Percentiles rank a stretch among this genome's conserved stretches.
Evolutionary conservation across 2,888 invertebrate genomes (phyloP).

Genomic region (Beris chalybata): DNA sequence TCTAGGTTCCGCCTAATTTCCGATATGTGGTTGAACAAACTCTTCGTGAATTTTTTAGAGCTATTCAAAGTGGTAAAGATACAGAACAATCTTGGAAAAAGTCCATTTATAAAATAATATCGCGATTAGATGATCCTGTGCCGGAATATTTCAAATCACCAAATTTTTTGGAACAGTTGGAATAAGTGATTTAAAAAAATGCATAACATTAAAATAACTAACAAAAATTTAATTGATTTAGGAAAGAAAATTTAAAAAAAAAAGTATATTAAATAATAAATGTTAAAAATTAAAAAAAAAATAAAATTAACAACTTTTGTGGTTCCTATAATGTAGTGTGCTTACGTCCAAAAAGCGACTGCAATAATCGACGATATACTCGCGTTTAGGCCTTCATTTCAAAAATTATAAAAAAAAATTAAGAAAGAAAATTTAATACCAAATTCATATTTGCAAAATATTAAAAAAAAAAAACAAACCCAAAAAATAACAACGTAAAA

Average conservation of each 20-base stretch:
- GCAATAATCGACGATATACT: slow-evolving; percentile 64
- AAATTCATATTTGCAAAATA: slow-evolving; percentile 38
- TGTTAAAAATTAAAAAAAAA: slow-evolving; percentile 38
- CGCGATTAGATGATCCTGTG: slow-evolving; percentile 96
- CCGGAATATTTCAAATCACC: slow-evolving; percentile 99
- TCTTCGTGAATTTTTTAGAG: slow-evolving; percentile 97
- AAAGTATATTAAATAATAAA: slow-evolving; percentile 45
- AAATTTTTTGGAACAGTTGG: slow-evolving; percentile 98
- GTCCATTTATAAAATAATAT: slow-evolving; percentile 99
- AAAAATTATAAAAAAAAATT: slow-evolving; percentile 60
- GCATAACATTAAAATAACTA: slow-evolving; percentile 26
- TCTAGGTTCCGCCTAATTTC: slow-evolving; percentile 96
- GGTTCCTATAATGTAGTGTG: slow-evolving; percentile 49
- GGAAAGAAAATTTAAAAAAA: slow-evolving; percentile 47
- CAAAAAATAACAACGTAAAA: slow-evolving; percentile 15
- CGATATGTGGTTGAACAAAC: slow-evolving; percentile 97
- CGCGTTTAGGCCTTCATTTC: slow-evolving; percentile 70
- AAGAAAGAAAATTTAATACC: slow-evolving; percentile 42
- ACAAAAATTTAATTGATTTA: slow-evolving; percentile 37
- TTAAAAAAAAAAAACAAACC: slow-evolving; percentile 16
- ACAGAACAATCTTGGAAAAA: slow-evolving; percentile 99
- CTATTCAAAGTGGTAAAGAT: slow-evolving; percentile 95
- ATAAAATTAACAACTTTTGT: slow-evolving; percentile 44
- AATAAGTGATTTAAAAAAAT: slow-evolving; percentile 58
- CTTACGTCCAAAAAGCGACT: slow-evolving; percentile 55